Conservation (phyloP, 2,797 vertebrate species). For the Etheostoma nigrum region DNA sequence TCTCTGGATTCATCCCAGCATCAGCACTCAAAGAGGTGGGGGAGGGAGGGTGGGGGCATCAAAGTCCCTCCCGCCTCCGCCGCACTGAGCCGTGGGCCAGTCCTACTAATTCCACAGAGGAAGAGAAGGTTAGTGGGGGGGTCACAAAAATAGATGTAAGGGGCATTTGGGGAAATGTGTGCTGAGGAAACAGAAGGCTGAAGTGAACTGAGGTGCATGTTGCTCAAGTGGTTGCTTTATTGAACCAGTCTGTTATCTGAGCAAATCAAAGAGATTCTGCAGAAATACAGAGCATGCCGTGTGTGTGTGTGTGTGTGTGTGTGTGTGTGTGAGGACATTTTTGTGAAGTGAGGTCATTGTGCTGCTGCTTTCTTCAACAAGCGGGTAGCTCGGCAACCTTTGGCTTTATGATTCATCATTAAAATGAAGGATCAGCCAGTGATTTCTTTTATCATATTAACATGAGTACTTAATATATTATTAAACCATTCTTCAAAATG, state of each 20-base stretch:
- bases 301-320: not conserved
- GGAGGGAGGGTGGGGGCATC: slow-evolving; percentile 47
- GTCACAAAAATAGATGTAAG: slow-evolving; percentile 71
- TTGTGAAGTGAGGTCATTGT: slow-evolving; percentile 50
- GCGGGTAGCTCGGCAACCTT: not conserved
- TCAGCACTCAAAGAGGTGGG: slow-evolving; percentile 34
- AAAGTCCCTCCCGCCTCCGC: slow-evolving; percentile 42
- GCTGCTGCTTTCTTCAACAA: not conserved
- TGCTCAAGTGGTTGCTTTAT: slow-evolving; percentile 57
- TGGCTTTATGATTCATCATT: not conserved
- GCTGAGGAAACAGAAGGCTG: slow-evolving; percentile 26
- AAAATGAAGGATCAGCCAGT: not conserved
- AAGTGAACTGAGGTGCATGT: slow-evolving; percentile 39
- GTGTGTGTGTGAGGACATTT: slow-evolving; percentile 27
- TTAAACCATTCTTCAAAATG: no score
- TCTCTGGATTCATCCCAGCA: slow-evolving; percentile 66
- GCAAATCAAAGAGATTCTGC: slow-evolving; percentile 7
- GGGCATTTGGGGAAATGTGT: slow-evolving; percentile 33
- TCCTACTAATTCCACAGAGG: slow-evolving; percentile 64
- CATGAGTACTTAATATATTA: not conserved
- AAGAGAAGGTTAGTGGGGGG: slow-evolving; percentile 30
- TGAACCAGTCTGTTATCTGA: slow-evolving; percentile 39
- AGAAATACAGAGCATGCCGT: slow-evolving; percentile 7
- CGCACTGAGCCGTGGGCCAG: slow-evolving; percentile 53
- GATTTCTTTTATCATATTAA: not conserved